Evolutionary conservation across 2,113 vertebrate species (phyloP).

Genomic region (Myiagra hebetior): DNA sequence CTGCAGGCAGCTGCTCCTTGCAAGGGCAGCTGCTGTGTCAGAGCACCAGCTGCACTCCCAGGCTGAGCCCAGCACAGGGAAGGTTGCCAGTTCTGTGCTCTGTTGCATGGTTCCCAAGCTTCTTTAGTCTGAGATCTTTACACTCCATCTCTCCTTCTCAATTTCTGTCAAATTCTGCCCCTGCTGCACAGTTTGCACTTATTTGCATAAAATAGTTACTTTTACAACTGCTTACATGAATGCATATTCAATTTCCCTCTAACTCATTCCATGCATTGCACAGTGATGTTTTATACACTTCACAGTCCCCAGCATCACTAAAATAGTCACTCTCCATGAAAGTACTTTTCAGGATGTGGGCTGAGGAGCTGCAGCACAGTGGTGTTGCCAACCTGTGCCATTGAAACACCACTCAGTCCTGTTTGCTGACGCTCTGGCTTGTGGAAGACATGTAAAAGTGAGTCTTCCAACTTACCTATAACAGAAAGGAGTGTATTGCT

Average conservation of each 20-base stretch:
- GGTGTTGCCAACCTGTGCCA: neutral
- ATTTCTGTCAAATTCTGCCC: neutral
- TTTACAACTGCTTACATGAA: neutral
- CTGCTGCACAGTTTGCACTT: neutral
- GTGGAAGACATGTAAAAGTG: neutral
- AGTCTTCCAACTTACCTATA: neutral
- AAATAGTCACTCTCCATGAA: neutral
- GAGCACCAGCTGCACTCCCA: rapidly evolving
- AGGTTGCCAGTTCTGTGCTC: neutral
- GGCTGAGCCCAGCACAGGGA: rapidly evolving
- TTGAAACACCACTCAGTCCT: neutral
- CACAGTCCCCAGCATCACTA: neutral
- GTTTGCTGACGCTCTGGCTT: neutral
- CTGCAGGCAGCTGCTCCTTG: neutral
- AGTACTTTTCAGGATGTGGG: neutral
- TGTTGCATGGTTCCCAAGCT: neutral
- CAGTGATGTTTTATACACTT: neutral
- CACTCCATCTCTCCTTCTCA: neutral
- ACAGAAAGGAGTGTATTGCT: neutral
- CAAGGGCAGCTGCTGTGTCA: neutral
- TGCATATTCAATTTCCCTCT: neutral
- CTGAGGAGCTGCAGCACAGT: neutral
- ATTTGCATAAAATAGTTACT: neutral
- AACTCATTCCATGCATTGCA: neutral
- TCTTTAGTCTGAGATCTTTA: neutral